Base-by-base conservation (phyloP, 2,888 invertebrate genomes). In the Rhamphomyia laevipes region DNA sequence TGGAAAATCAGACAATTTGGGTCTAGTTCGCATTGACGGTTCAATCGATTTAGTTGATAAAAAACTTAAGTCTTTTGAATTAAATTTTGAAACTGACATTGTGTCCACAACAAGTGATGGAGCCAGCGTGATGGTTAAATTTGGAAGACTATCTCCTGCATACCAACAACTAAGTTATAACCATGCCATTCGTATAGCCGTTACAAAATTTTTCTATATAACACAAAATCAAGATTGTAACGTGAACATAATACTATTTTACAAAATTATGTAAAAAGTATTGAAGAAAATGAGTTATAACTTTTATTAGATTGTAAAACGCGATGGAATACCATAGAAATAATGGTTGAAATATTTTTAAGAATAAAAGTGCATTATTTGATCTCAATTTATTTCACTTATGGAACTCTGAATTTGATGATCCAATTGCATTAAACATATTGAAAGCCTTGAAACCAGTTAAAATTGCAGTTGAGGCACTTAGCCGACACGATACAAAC, bases 231-330 rank as follows among this genome's bases (percentile, higher is more conserved):
- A n/a, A n/a, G n/a, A n/a, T n/a, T n/a, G 15, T 43, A 43, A 9
- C 47, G 37, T 15, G 38, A 43, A 18, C 27, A 23, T 27, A 44
- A 48, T 38, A 38, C 12, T 18, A 18, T 48, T 38, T 43, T 48
- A 37, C 48, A 48, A 44, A 43, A 23, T 21, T 27, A 48, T 38
- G 13, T 44, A 42, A 43, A 48, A 43, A 27, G 10, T 13, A n/a
- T 15, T 3, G 33, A 42, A 33, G 10, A 18, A 17, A 33, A 33
- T 13, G 43, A 44, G 33, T 47, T 42, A 13, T 18, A 47, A 17
- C 30, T 47, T 30, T n/a, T 49, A 11, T 30, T 49, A 16, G 45
- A 45, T 45, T 41, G 23, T 16, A 45, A 45, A 23, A 49, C 49
- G 1, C 17, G 49, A 1, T 49, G 45, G 45, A 49, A 46, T 30